Percentiles rank a stretch among this genome's conserved stretches.
These are phyloP conservation scores for Antheraea yamamai DNA, from an alignment of 2,888 invertebrate genomes.

Conservation along the genomic window DNA sequence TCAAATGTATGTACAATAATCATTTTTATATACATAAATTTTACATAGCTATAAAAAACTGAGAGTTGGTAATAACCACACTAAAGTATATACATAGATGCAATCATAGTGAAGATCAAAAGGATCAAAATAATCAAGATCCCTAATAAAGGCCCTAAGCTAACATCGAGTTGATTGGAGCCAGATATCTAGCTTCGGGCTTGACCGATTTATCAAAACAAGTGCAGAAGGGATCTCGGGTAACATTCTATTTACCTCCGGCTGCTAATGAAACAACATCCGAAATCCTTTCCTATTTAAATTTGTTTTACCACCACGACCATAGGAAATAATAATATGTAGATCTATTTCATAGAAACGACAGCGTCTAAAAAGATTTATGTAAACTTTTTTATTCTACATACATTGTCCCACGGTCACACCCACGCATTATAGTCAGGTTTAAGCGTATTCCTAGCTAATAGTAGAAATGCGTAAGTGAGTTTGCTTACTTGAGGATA, in stretches of 20 bases:
- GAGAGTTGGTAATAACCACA: neutral
- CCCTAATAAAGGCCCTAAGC: slow-evolving; percentile 26
- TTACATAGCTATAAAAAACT: neutral
- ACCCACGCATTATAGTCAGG: too few species aligned
- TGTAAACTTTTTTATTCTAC: too few species aligned
- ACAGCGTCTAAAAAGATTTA: too few species aligned
- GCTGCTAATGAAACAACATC: slow-evolving; percentile 20
- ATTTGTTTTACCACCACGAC: neutral
- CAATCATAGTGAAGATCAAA: slow-evolving; percentile 14
- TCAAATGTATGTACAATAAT: too few species aligned
- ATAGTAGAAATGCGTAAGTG: too few species aligned
- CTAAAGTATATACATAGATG: slow-evolving; percentile 9
- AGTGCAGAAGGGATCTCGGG: slow-evolving; percentile 14
- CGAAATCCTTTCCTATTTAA: neutral
- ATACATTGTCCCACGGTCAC: too few species aligned
- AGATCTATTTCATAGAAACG: neutral
- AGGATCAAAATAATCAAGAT: slow-evolving; percentile 26
- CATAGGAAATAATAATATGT: neutral
- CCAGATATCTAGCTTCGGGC: slow-evolving; percentile 18
- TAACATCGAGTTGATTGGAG: slow-evolving; percentile 24
- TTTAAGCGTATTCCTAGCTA: too few species aligned
- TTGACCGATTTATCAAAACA: slow-evolving; percentile 24
- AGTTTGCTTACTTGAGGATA: too few species aligned
- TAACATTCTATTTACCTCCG: slow-evolving; percentile 11
- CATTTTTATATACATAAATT: too few species aligned